phyloP scores from a whole-genome alignment of 1,140 invertebrate genomes.

The Magallana gigas region DNA sequence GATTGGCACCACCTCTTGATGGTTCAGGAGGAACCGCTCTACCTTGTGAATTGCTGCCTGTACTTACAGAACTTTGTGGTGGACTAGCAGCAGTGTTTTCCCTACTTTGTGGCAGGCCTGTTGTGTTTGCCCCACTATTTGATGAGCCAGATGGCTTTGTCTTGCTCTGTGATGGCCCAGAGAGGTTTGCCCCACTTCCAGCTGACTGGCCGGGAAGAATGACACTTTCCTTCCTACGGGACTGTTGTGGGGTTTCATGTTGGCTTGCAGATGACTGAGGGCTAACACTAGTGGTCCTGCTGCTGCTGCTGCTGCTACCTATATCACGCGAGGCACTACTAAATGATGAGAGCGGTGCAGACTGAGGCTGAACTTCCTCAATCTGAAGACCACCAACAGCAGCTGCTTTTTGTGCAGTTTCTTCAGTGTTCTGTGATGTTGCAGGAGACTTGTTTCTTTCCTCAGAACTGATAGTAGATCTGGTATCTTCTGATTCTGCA shows the following conservation, averaged over 20 bases:
- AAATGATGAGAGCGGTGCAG: neutral
- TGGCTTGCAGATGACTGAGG: too few relatives aligned
- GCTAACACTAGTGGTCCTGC: neutral
- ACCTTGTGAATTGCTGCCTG: neutral
- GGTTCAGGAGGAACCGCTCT: neutral
- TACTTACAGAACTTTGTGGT: neutral
- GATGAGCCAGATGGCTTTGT: neutral
- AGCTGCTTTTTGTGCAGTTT: neutral
- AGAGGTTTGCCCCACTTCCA: too few relatives aligned
- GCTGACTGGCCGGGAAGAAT: too few relatives aligned
- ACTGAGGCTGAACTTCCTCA: neutral
- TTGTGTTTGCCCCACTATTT: neutral
- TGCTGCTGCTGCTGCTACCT: neutral
- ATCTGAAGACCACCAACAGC: neutral
- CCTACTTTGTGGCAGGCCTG: neutral
- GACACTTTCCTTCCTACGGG: too few relatives aligned
- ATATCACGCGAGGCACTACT: neutral
- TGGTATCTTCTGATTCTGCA: neutral
- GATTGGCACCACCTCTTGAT: neutral
- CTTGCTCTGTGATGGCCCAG: neutral
- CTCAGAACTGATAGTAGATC: neutral
- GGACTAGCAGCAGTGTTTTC: neutral
- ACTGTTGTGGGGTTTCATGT: too few relatives aligned
- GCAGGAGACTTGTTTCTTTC: neutral
- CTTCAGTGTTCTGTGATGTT: neutral